phyloP scores from a whole-genome alignment of 2,797 vertebrate species.

The Crenichthys baileyi region DNA sequence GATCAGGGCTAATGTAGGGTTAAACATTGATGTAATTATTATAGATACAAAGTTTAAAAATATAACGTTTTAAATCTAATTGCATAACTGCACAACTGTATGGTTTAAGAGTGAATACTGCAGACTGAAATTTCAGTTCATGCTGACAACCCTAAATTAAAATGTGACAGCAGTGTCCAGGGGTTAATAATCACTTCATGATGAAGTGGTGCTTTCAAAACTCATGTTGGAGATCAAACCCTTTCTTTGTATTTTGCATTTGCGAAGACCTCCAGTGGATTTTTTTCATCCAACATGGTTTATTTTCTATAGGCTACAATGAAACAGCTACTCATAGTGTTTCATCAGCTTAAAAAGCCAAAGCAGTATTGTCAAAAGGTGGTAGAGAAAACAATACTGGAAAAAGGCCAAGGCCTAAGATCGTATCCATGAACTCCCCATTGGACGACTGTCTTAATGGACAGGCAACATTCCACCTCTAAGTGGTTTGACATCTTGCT shows the following conservation, averaged over 20 bases:
- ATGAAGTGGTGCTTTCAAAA: conserved; percentile 13
- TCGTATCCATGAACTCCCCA: conserved; percentile 44
- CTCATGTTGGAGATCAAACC: neutral
- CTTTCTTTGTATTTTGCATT: neutral
- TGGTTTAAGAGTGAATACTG: neutral
- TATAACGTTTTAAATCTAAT: neutral
- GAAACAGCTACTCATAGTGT: neutral
- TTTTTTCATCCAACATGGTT: neutral
- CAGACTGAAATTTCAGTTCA: neutral
- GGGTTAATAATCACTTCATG: neutral
- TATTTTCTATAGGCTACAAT: neutral
- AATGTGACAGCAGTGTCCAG: conserved; percentile 11
- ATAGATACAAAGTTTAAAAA: neutral
- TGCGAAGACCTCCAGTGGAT: neutral
- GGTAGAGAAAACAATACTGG: conserved; percentile 32
- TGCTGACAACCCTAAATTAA: conserved; percentile 17
- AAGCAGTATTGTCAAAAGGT: conserved; percentile 23
- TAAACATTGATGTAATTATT: neutral
- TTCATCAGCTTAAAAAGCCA: conserved; percentile 22
- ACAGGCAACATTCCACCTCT: conserved; percentile 71
- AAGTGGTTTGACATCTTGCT: conserved; percentile 81
- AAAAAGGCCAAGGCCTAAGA: conserved; percentile 46
- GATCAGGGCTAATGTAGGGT: neutral
- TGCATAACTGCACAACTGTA: neutral
- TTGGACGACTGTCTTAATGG: conserved; percentile 71